Base-by-base conservation (phyloP, 2,888 invertebrate genomes). In the Hedychridium roseum region DNA sequence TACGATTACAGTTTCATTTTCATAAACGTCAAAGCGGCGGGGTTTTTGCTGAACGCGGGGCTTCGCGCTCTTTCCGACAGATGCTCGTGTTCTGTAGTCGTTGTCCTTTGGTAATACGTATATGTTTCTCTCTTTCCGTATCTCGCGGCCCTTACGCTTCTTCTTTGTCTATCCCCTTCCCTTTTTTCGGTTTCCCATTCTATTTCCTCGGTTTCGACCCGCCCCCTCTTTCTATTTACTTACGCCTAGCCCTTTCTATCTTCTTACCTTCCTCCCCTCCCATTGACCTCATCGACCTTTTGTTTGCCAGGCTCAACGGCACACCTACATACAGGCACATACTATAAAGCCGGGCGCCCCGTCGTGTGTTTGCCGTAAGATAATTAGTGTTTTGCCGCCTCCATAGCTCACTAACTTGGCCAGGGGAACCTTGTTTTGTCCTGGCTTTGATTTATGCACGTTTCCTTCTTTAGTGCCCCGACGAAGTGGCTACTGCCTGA, bases 1-100 rank as follows among this genome's bases (percentile, higher is more conserved):
- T 76, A 78, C 70, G 76, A 78, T 78, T 76, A 77, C 76, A 70
- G 73, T 76, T 76, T 77, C 71, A 76, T 78, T 78, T 78, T 76
- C 75, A 76, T 77, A 76, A 76, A 77, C 71, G 76, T 76, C 76
- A 73, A 64, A 70, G 68, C 54, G 60, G 62, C 52, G 43, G 26
- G 34, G 64, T 74, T 76, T 74, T 76, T 74, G 68, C 59, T 42
- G 32, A 44, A 23, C 23, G 27, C 27, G 38, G 34, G 42, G 51
- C 20, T 31, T 14, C 15, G 31, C 12, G n/a, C 15, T 31, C 14
- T 31, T 35, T 37, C 27, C 40, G 34, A 23, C 23, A 20, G 38
- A 30, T 23, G 38, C 35, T 37, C 39, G n/a, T n/a, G n/a, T n/a
- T 11, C 23, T 37, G 14, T 7, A 12, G 32, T 30, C 21, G 27